Evolutionary conservation across 2,797 vertebrate genomes (phyloP).

Genomic region (Anniella stebbinsi): DNA sequence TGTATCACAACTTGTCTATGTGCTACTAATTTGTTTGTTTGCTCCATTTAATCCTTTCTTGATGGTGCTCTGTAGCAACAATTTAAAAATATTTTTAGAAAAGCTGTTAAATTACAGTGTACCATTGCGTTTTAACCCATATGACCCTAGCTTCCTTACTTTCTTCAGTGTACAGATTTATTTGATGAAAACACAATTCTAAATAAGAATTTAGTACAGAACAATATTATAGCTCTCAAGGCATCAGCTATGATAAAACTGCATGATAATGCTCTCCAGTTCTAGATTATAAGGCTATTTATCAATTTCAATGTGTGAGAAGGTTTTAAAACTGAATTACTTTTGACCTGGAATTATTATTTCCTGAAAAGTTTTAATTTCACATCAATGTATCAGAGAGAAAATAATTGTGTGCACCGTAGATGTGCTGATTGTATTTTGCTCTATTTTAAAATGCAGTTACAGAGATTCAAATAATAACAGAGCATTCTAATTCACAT

Average conservation of each 20-base stretch:
- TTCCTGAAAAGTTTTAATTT: conserved; percentile 48
- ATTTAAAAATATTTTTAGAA: conserved; percentile 58
- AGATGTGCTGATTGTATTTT: conserved; percentile 51
- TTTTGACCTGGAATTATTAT: conserved; percentile 46
- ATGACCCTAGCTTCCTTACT: not conserved
- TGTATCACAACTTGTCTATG: conserved; percentile 65
- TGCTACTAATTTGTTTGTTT: conserved; percentile 79
- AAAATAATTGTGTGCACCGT: conserved; percentile 28
- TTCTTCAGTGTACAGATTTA: not conserved
- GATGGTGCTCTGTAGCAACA: conserved; percentile 78
- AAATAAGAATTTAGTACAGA: conserved; percentile 23
- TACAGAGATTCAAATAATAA: conserved; percentile 67
- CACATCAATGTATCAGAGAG: conserved; percentile 37
- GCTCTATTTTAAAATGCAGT: conserved; percentile 66
- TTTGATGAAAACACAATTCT: conserved; percentile 33
- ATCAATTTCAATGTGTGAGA: conserved; percentile 35
- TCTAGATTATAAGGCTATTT: not conserved
- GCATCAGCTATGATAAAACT: conserved; percentile 40
- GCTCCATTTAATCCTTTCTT: conserved; percentile 78
- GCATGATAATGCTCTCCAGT: not conserved
- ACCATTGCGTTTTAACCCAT: conserved; percentile 3
- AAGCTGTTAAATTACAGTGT: conserved; percentile 25
- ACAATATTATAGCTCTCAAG: conserved; percentile 29
- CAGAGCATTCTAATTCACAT: conserved; percentile 64
- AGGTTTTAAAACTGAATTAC: conserved; percentile 26